Percentiles rank a stretch among this genome's conserved stretches.
Conservation (phyloP, 64 coral and sea anemone species). For the Hydrozoanthus tunicans region DNA sequence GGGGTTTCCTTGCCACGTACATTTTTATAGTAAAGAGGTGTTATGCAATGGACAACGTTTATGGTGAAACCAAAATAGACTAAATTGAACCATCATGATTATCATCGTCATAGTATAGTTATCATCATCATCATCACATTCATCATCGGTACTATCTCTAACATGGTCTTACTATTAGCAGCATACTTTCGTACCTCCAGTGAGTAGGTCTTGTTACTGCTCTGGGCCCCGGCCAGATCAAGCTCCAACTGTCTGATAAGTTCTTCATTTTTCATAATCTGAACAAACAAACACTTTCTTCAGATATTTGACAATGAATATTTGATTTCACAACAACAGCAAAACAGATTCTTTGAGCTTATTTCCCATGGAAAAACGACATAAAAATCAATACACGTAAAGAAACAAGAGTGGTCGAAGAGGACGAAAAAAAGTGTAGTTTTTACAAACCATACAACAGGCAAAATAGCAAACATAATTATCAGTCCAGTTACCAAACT, state of each 20-base stretch:
- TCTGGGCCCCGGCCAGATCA: conserved; percentile 57
- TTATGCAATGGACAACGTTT: too few relatives aligned
- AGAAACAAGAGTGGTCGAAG: neutral
- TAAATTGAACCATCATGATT: too few relatives aligned
- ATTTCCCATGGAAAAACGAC: neutral
- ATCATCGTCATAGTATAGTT: too few relatives aligned
- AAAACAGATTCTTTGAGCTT: too few relatives aligned
- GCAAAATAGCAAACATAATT: neutral
- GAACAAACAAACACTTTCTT: neutral
- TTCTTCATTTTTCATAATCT: conserved; percentile 73
- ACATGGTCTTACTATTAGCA: neutral
- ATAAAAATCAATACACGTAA: neutral
- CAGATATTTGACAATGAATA: too few relatives aligned
- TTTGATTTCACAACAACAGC: neutral
- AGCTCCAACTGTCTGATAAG: conserved; percentile 57
- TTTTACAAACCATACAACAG: too few relatives aligned
- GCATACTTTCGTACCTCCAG: conserved; percentile 49
- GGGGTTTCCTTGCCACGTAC: too few relatives aligned
- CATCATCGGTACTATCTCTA: too few relatives aligned
- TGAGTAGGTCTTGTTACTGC: conserved; percentile 62
- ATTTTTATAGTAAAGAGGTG: too few relatives aligned
- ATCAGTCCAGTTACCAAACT: neutral
- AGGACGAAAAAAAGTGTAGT: neutral
- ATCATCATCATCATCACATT: too few relatives aligned
- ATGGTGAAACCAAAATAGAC: too few relatives aligned